Evolutionary conservation across 2,797 vertebrate genomes (phyloP).

Genomic region (Clarias fuscus): DNA sequence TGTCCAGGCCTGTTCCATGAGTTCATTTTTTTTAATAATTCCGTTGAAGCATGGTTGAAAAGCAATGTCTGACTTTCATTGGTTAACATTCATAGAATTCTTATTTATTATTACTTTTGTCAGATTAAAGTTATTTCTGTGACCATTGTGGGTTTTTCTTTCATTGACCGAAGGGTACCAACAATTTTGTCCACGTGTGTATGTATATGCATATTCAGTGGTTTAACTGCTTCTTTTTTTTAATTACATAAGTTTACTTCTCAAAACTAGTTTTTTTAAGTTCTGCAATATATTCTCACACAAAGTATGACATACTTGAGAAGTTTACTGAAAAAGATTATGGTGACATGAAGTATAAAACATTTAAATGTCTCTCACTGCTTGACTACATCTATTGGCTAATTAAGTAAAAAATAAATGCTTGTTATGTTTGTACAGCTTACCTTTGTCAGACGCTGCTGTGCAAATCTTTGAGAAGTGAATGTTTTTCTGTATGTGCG

Average conservation of each 20-base stretch:
- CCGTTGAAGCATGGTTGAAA: too few species aligned
- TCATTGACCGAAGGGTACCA: too few species aligned
- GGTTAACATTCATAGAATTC: too few species aligned
- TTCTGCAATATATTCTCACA: too few species aligned
- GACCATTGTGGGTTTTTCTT: too few species aligned
- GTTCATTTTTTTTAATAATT: too few species aligned
- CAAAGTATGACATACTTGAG: neutral
- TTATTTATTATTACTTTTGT: too few species aligned
- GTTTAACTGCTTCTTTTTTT: neutral
- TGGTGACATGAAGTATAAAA: neutral
- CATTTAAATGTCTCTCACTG: neutral
- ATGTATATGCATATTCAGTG: neutral
- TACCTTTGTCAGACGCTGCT: slow-evolving; percentile 2
- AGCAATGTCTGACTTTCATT: too few species aligned
- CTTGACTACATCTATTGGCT: too few species aligned
- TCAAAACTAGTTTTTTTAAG: neutral
- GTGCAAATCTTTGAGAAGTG: neutral
- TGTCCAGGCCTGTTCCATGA: too few species aligned
- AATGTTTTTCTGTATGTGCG: neutral
- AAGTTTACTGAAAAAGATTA: neutral
- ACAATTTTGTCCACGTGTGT: too few species aligned
- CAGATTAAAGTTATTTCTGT: too few species aligned
- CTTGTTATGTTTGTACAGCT: neutral
- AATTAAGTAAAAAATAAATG: neutral
- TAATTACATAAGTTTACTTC: neutral